A percentile compares a stretch with the other conserved stretches of the same genome.
Evolutionary conservation across 2,113 vertebrate genomes (phyloP).

Genomic region (Rhinogobius similis): DNA sequence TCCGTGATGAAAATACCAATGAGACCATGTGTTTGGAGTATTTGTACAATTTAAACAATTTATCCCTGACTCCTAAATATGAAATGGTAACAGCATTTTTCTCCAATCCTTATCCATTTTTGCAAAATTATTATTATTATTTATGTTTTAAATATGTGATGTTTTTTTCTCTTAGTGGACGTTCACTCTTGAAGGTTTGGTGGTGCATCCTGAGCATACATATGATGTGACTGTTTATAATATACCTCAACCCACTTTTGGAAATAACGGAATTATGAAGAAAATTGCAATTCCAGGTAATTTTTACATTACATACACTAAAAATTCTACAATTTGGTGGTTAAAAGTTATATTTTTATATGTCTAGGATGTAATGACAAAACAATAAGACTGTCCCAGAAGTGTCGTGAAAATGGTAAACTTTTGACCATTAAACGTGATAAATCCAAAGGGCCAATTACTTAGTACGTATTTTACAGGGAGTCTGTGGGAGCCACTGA

Average conservation of each 20-base stretch:
- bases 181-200: conserved; percentile 62
- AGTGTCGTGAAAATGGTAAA: conserved; percentile 70
- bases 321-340: not conserved
- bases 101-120: too few species aligned
- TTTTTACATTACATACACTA: not conserved
- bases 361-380: conserved; percentile 60
- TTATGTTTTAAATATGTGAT: not conserved
- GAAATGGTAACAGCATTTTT: conserved; percentile 35
- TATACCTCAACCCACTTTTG: conserved; percentile 57
- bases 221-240: conserved; percentile 67
- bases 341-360: not conserved
- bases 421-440: not conserved
- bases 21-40: conserved; percentile 64
- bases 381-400: conserved; percentile 29
- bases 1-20: conserved; percentile 62
- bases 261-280: not conserved
- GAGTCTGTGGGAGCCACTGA: conserved; percentile 65
- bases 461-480: conserved; percentile 48
- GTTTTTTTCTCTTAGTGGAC: conserved; percentile 61
- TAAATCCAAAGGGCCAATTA: not conserved
- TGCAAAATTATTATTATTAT: not conserved
- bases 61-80: not conserved
- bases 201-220: conserved; percentile 50
- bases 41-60: conserved; percentile 9
- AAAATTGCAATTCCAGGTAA: conserved; percentile 64